A percentile compares a stretch with the other conserved stretches of the same genome.
Conservation (phyloP, 1,140 invertebrate species). For the Aphelinus atriplicis region DNA sequence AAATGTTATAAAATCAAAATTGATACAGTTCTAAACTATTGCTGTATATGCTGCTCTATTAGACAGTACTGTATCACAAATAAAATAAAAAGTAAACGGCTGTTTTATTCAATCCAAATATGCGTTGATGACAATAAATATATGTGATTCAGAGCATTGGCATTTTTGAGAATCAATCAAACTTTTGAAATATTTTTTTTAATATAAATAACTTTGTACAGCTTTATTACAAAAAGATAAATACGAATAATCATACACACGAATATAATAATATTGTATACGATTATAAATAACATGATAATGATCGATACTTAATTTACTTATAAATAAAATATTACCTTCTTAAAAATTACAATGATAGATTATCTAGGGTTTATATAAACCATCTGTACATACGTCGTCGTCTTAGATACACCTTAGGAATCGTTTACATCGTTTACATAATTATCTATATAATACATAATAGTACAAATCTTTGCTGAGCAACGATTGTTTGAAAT, state of each 20-base stretch:
- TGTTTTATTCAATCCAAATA: too few relatives aligned
- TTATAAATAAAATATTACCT: neutral
- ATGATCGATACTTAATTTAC: too few relatives aligned
- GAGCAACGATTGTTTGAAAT: constrained; percentile 4
- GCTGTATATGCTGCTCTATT: neutral
- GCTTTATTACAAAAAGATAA: constrained; percentile 35
- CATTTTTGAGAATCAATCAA: neutral
- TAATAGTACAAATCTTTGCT: constrained; percentile 42
- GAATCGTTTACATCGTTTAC: constrained; percentile 19
- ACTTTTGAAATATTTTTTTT: neutral
- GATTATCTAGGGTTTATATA: constrained; percentile 15
- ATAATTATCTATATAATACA: constrained; percentile 36
- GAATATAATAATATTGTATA: constrained; percentile 12
- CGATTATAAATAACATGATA: neutral
- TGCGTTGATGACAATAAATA: too few relatives aligned
- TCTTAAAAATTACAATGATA: constrained; percentile 25
- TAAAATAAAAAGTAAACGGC: constrained; percentile 6
- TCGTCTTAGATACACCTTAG: constrained; percentile 12
- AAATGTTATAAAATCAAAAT: neutral
- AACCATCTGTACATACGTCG: constrained; percentile 37
- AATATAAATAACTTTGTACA: constrained; percentile 35
- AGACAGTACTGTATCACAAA: constrained; percentile 10
- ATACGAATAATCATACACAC: constrained; percentile 12
- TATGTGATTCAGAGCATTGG: too few relatives aligned
- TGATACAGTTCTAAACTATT: neutral